A percentile compares a stretch with the other conserved stretches of the same genome.
Conservation (phyloP, 2,888 invertebrate genomes). For the Phengaris alcon region DNA sequence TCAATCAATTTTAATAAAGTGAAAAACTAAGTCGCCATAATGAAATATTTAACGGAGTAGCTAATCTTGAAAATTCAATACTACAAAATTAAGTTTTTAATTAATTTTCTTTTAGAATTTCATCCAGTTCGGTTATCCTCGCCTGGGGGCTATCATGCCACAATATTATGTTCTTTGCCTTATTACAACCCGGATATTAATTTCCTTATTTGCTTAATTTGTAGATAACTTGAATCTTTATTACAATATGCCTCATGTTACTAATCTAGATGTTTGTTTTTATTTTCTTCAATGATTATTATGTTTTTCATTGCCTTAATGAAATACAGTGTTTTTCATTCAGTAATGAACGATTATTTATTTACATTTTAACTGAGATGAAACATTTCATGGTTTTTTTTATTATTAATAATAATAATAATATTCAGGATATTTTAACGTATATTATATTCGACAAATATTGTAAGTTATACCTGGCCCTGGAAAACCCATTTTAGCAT, state of each 20-base stretch:
- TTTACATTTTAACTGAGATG: no score
- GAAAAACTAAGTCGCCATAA: conserved; percentile 35
- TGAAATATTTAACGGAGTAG: conserved; percentile 47
- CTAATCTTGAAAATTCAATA: conserved; percentile 59
- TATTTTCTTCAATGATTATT: background rate
- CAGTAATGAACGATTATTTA: no score
- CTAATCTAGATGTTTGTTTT: background rate
- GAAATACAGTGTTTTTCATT: no score
- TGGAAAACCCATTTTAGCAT: background rate
- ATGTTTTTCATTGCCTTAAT: no score
- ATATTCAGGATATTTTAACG: no score
- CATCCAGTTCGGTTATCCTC: conserved; percentile 52
- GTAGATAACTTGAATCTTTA: conserved; percentile 19
- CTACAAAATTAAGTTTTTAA: conserved; percentile 66
- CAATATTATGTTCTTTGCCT: conserved; percentile 49
- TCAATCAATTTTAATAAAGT: conserved; percentile 31
- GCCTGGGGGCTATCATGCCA: conserved; percentile 49
- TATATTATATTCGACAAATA: no score
- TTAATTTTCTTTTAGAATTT: conserved; percentile 65
- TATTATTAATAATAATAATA: no score
- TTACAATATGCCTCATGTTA: conserved; percentile 4
- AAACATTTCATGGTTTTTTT: no score
- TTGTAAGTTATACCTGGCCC: no score
- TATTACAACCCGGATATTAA: conserved; percentile 43
- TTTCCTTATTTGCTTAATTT: conserved; percentile 38